Evolutionary conservation across 2,113 vertebrate genomes (phyloP).

Genomic region (Lutjanus erythropterus): DNA sequence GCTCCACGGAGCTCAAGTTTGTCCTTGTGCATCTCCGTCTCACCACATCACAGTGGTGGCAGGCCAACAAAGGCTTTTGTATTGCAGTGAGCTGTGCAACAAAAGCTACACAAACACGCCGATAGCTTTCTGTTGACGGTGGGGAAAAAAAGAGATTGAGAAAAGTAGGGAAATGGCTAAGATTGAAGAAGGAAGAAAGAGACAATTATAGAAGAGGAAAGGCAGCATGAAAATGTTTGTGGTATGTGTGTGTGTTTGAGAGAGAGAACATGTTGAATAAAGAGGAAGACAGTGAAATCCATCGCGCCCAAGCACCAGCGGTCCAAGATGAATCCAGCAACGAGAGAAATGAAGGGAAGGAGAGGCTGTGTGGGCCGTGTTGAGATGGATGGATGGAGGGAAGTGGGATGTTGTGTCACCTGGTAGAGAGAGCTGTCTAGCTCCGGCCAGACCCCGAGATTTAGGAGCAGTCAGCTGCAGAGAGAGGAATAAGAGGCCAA

Average conservation of each 20-base stretch:
- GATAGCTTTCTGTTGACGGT: conserved; percentile 69
- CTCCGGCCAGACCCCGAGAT: conserved; percentile 52
- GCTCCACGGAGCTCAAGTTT: conserved; percentile 67
- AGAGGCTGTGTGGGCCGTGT: conserved; percentile 53
- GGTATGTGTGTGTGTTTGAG: conserved; percentile 28
- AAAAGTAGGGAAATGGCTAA: conserved; percentile 52
- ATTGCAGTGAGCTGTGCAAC: conserved; percentile 55
- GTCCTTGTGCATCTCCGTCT: conserved; percentile 73
- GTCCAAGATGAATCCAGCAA: conserved; percentile 44
- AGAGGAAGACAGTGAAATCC: conserved; percentile 42
- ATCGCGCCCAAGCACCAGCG: conserved; percentile 29
- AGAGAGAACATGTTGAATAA: conserved; percentile 50
- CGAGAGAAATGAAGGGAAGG: conserved; percentile 51
- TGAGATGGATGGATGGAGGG: conserved; percentile 63
- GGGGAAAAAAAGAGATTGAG: conserved; percentile 58
- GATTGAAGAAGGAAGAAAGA: conserved; percentile 27
- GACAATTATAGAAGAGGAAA: conserved; percentile 59
- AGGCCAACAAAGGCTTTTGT: conserved; percentile 75
- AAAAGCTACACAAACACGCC: conserved; percentile 64
- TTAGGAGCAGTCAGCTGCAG: conserved; percentile 68
- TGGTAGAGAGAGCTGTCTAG: conserved; percentile 69
- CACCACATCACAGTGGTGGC: conserved; percentile 65
- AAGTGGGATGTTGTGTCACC: conserved; percentile 69
- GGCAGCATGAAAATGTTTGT: conserved; percentile 36
- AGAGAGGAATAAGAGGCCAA: conserved; percentile 52